phyloP scores from a whole-genome alignment of 2,888 invertebrate genomes.

The Aporophyla lueneburgensis region DNA sequence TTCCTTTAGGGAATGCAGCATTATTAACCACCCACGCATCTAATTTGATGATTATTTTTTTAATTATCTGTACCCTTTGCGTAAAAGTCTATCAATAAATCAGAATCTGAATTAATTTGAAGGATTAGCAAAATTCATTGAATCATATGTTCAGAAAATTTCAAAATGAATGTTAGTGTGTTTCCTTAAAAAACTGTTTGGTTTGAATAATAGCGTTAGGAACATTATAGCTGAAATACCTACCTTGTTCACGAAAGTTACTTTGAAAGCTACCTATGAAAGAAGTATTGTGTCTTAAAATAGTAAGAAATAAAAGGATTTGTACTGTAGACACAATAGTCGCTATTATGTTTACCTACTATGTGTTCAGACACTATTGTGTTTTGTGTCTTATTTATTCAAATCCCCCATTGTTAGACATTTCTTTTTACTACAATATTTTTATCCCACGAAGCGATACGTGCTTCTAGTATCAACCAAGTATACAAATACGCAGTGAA shows the following conservation, averaged over 20 bases:
- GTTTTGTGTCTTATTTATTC: neutral
- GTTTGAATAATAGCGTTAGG: neutral
- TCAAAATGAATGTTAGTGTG: too few species aligned
- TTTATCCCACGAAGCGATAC: neutral
- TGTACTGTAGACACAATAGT: neutral
- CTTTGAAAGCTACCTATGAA: neutral
- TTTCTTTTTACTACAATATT: neutral
- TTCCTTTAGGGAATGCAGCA: too few species aligned
- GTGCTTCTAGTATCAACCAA: neutral
- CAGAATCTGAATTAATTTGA: too few species aligned
- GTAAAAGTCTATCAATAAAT: too few species aligned
- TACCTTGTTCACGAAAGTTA: neutral
- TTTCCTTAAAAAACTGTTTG: too few species aligned
- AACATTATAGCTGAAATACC: neutral
- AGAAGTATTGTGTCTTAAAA: slow-evolving; percentile 4
- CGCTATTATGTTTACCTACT: neutral
- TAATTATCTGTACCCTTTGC: too few species aligned
- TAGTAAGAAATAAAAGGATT: slow-evolving; percentile 1
- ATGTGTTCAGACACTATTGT: neutral
- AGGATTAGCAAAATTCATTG: too few species aligned
- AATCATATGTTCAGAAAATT: too few species aligned
- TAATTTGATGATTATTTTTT: too few species aligned
- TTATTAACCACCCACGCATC: too few species aligned
- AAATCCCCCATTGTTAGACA: neutral
- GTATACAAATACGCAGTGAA: neutral